Percentiles rank a stretch among this genome's conserved stretches.
Conservation (phyloP, 1,140 invertebrate species). For the Cyclargus thomasi region DNA sequence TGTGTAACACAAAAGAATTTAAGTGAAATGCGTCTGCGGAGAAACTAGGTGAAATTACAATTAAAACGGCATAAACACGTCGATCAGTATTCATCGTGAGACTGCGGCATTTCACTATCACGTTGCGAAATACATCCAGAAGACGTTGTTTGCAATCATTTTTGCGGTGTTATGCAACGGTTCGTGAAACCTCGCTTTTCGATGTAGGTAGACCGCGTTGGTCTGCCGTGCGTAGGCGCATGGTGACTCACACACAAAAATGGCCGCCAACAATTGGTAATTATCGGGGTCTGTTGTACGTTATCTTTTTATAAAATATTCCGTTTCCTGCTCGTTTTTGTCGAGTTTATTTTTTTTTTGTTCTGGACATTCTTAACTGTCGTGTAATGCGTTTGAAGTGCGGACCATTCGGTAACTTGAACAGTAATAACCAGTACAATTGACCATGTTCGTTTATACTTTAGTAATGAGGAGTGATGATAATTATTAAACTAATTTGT, state of each 20-base stretch:
- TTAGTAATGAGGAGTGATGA: neutral
- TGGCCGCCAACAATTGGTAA: conserved; percentile 37
- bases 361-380: neutral
- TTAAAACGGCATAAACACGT: neutral
- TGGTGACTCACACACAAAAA: conserved; percentile 32
- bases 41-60: conserved; percentile 1
- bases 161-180: conserved; percentile 13
- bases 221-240: conserved; percentile 32
- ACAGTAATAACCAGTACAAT: no score
- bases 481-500: neutral
- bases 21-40: neutral
- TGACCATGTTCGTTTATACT: no score
- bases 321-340: conserved; percentile 19
- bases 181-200: conserved; percentile 22
- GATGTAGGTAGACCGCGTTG: conserved; percentile 24
- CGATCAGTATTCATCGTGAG: neutral
- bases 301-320: conserved; percentile 25
- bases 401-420: no score
- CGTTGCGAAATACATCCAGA: conserved; percentile 4
- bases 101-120: neutral
- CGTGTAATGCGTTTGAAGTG: neutral
- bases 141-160: conserved; percentile 12
- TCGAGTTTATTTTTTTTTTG: neutral
- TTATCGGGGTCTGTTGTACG: conserved; percentile 35
- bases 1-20: neutral